These are phyloP conservation scores for Collichthys lucidus DNA, from an alignment of 2,113 vertebrate genomes.

Conservation along the genomic window DNA sequence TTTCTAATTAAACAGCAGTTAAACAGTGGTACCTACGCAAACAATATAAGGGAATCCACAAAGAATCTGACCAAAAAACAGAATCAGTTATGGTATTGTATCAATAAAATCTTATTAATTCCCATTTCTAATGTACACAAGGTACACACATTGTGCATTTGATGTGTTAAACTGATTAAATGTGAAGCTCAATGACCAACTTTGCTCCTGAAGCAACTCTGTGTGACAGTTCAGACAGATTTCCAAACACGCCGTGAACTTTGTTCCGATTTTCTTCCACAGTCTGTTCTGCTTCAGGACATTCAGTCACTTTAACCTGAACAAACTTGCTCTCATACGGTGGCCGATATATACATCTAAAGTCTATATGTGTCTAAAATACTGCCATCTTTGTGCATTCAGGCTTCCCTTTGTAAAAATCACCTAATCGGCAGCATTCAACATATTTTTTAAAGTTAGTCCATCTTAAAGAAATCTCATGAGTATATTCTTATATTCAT, in stretches of 20 bases:
- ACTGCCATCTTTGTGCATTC: no score
- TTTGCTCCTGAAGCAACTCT: not conserved
- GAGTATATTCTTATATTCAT: not conserved
- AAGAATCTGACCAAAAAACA: no score
- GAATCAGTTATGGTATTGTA: no score
- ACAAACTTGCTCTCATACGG: not conserved
- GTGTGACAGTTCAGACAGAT: not conserved
- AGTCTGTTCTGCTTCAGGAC: not conserved
- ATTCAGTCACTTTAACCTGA: not conserved
- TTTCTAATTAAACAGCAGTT: no score
- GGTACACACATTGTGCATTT: no score
- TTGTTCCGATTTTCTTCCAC: slow-evolving; percentile 32
- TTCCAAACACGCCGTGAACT: slow-evolving; percentile 37
- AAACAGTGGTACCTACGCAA: no score
- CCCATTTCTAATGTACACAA: no score
- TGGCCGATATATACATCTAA: not conserved
- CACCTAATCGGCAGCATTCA: not conserved
- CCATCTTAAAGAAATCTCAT: not conserved
- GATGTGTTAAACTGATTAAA: no score
- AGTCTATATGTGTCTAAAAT: no score
- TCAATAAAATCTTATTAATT: no score
- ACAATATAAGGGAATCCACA: no score
- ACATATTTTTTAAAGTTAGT: not conserved
- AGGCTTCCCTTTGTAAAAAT: no score
- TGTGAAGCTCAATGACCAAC: not conserved